These are phyloP conservation scores for Rhopalosiphum maidis DNA, from an alignment of 1,140 invertebrate species.

Conservation along the genomic window DNA sequence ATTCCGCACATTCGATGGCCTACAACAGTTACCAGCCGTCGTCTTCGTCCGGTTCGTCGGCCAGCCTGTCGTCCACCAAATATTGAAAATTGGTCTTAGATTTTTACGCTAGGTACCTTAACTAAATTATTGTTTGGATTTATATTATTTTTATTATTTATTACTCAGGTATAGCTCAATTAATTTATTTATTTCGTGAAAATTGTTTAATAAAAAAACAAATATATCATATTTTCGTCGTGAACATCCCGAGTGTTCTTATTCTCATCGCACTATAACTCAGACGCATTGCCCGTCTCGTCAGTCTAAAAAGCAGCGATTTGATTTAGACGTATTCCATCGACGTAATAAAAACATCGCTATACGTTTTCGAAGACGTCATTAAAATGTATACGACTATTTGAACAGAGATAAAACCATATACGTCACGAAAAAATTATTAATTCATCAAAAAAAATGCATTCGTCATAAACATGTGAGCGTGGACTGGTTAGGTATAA, in stretches of 20 bases:
- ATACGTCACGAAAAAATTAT: neutral
- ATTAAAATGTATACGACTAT: neutral
- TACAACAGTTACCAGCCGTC: constrained; percentile 78
- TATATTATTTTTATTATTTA: constrained; percentile 4
- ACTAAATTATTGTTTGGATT: constrained; percentile 4
- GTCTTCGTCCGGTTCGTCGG: constrained; percentile 40
- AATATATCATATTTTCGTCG: constrained; percentile 24
- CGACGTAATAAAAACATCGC: neutral
- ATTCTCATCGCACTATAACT: neutral
- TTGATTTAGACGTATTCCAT: neutral
- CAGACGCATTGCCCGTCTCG: neutral
- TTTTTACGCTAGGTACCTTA: neutral
- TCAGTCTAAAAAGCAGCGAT: neutral
- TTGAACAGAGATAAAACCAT: neutral
- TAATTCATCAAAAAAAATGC: neutral
- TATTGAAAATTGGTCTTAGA: constrained; percentile 1
- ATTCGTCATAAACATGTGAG: neutral
- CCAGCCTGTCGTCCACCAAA: constrained; percentile 25
- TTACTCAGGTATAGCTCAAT: constrained; percentile 26
- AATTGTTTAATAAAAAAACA: constrained; percentile 4
- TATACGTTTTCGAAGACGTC: neutral
- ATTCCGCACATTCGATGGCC: constrained; percentile 71
- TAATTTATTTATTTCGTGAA: constrained; percentile 40
- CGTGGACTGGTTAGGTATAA: neutral
- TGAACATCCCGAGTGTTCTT: neutral